Evolutionary conservation across 2,113 vertebrate genomes (phyloP), one percentile per base, ranked within the genome.

Genomic region (Artemisiospiza belli): DNA sequence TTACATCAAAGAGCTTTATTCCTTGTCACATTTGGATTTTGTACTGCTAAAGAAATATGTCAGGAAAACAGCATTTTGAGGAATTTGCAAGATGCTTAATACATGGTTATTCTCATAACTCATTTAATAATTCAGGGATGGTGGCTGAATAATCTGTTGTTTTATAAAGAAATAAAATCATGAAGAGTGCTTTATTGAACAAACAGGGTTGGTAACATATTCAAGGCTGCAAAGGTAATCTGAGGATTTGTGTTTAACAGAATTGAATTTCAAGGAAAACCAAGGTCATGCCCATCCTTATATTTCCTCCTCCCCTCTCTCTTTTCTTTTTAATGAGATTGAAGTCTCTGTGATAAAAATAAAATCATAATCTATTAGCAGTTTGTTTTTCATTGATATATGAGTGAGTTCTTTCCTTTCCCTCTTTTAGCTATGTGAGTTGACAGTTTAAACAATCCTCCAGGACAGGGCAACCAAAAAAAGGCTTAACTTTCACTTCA

Each of bases 251-350:
- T 77, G 28, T 73, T 70, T 41, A 84, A 80, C 37, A 89, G 83
- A 87, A 95, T 68, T 79, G 35, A 88, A 84, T 95, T 97, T 95
- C 68, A 90, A 96, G 83, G 89, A 95, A 69, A 95, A 59, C 10
- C 84, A 92, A 64, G 90, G 62, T 69, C 87, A 92, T 82, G 15
- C 2, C 51, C 24, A 54, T 43, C 23, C 21, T 90, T 54, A 57
- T 68, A 52, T 49, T 89, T 10, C 39, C 9, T 30, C 7, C 2
- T 28, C 2, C 3, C 9, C 2, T 19, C 9, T 23, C 6, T 1
- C 2, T 25, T 57, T 39, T 46, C 57, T 63, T 28, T n/a, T 11
- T 17, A 83, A 51, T 61, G 54, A 73, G 19, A n/a, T 27, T 79
- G 58, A 68, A 69, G 25, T 81, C 81, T 81, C 35, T 59, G 25